phyloP scores from a whole-genome alignment of 2,113 vertebrate genomes.

The Polyodon spathula region DNA sequence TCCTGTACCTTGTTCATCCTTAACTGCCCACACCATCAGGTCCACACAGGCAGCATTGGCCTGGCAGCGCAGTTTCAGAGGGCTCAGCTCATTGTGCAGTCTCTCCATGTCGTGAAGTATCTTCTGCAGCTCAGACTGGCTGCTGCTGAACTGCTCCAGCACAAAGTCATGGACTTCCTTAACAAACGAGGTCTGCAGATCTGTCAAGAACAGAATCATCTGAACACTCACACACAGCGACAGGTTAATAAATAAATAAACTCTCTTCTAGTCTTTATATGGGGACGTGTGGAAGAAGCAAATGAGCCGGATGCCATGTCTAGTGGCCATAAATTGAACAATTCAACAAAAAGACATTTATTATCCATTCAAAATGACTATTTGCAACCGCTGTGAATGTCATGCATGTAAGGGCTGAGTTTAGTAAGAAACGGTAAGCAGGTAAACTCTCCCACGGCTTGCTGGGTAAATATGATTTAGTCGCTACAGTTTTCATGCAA shows the following conservation, averaged over 20 bases:
- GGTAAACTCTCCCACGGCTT: too few relatives aligned
- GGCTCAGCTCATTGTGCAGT: slow-evolving; percentile 71
- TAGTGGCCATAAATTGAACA: not conserved
- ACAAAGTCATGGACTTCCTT: slow-evolving; percentile 93
- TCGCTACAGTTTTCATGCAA: too few relatives aligned
- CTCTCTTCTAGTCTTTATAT: too few relatives aligned
- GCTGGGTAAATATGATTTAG: too few relatives aligned
- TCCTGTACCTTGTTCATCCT: slow-evolving; percentile 83
- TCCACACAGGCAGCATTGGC: slow-evolving; percentile 93
- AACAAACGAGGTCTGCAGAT: slow-evolving; percentile 73
- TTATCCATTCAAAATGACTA: too few relatives aligned
- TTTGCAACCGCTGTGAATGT: too few relatives aligned
- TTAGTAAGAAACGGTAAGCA: too few relatives aligned
- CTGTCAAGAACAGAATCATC: slow-evolving; percentile 35
- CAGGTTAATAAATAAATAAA: not conserved
- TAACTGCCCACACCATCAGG: slow-evolving; percentile 96
- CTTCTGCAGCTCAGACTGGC: slow-evolving; percentile 86
- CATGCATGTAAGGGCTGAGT: too few relatives aligned
- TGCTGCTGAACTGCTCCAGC: slow-evolving; percentile 90
- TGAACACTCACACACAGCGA: too few relatives aligned
- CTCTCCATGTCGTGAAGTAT: slow-evolving; percentile 78
- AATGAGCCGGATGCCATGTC: not conserved
- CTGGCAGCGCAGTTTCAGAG: slow-evolving; percentile 87
- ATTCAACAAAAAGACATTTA: too few relatives aligned
- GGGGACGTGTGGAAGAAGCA: not conserved